Base-by-base conservation (phyloP, 2,113 vertebrate genomes). In the Pygoscelis antarcticus region DNA sequence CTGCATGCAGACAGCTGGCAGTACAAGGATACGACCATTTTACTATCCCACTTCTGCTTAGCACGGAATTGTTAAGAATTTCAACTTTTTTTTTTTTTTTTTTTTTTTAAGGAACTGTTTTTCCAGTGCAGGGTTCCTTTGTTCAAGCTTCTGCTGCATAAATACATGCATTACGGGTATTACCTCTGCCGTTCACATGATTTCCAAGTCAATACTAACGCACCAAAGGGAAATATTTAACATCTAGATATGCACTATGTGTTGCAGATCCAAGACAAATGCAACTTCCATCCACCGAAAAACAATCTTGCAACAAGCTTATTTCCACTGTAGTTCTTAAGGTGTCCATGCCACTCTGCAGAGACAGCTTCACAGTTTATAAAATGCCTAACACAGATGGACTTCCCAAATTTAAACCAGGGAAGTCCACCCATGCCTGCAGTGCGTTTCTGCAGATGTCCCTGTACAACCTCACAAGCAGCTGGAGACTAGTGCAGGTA, bases 221-320 rank as follows among this genome's bases (percentile, higher is more conserved):
- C 29, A 78, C 47, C 30, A 80, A 93, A 94, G 55, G 55, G 79
- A 93, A 93, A 93, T 88, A 81, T 60, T 93, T 79, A 81, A 70
- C 40, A 95, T 57, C 57, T 46, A 76, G 34, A 91, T 92, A 94
- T 4, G 61, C 36, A 13, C 13, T 38, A 5, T 18, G 57, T 64
- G 44, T 52, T 87, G 69, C 46, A 47, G 36, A 80, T 82, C 23
- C 58, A 89, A 90, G 26, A 84, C 46, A 69, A 90, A 95, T 11
- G 34, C 54, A 38, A 51, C 66, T 93, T 65, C 54, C 78, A 90
- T 70, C 40, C 72, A 46, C 22, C 75, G 69, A 36, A 83, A 94
- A 91, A 83, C 29, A 77, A 51, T 32, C 36, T 54, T 74, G 17
- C 38, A 51, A 78, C 49, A 60, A 44, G 16, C 30, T 78, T 15